phyloP scores from a whole-genome alignment of 2,888 invertebrate species.

The Liodrosophila aerea region DNA sequence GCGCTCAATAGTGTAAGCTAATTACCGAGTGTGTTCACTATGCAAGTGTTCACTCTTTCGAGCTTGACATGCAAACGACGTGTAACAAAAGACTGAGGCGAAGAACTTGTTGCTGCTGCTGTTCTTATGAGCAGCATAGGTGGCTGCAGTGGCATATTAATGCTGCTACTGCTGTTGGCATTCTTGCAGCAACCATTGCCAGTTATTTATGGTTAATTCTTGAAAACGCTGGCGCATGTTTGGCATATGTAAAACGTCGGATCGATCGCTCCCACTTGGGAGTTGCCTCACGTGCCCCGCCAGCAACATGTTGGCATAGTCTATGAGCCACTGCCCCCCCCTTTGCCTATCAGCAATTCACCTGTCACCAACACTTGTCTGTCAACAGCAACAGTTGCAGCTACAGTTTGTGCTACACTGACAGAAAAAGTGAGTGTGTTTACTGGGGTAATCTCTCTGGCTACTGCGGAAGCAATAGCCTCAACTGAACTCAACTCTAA shows the following conservation, averaged over 20 bases:
- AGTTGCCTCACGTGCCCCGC: slow-evolving; percentile 53
- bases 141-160: slow-evolving; percentile 52
- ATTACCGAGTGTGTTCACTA: no score
- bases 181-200: slow-evolving; percentile 31
- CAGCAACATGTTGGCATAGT: slow-evolving; percentile 41
- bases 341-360: not conserved
- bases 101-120: slow-evolving; percentile 36
- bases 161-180: slow-evolving; percentile 16
- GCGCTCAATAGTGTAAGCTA: no score
- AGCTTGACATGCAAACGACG: slow-evolving; percentile 28
- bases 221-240: slow-evolving; percentile 50
- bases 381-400: slow-evolving; percentile 13
- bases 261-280: slow-evolving; percentile 8
- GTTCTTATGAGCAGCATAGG: slow-evolving; percentile 24
- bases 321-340: slow-evolving; percentile 18
- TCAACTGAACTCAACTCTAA: no score
- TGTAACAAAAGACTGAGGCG: slow-evolving; percentile 60
- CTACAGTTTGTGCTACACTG: slow-evolving; percentile 12
- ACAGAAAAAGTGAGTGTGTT: slow-evolving; percentile 27
- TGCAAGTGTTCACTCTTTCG: no score
- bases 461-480: no score
- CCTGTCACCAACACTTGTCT: slow-evolving; percentile 5
- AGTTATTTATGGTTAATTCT: slow-evolving; percentile 61
- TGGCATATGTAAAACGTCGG: slow-evolving; percentile 54
- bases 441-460: no score